Evolutionary conservation across 2,113 vertebrate genomes (phyloP).

Genomic region (Craseonycteris thonglongyai): DNA sequence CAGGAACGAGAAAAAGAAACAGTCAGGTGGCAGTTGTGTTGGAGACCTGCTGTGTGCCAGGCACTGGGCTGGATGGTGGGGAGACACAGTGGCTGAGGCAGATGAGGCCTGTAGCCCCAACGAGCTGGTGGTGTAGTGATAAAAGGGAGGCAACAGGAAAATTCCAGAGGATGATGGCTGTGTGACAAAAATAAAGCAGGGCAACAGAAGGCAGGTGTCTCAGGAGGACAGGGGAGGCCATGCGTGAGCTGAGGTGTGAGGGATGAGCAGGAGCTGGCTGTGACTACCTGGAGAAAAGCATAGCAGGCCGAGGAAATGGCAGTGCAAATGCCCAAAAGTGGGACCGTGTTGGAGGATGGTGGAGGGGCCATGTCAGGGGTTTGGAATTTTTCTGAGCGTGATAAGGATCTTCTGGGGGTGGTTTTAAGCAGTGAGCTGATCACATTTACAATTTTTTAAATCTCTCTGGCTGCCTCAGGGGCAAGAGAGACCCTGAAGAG

Average conservation of each 20-base stretch:
- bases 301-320: background rate
- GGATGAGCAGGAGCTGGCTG: background rate
- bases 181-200: background rate
- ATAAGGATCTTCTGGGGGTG: background rate
- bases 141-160: background rate
- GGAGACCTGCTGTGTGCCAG: background rate
- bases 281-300: background rate
- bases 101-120: background rate
- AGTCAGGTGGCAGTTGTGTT: background rate
- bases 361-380: background rate
- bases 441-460: background rate
- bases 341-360: background rate
- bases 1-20: background rate
- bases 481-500: background rate
- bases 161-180: background rate
- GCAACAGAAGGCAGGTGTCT: rapidly evolving
- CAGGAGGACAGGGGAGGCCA: background rate
- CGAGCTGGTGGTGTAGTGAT: background rate
- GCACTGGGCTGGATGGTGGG: background rate
- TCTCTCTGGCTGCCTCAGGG: background rate
- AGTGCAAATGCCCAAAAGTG: background rate
- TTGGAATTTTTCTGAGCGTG: background rate
- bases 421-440: background rate
- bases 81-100: background rate
- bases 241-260: background rate